These are phyloP conservation scores for Indri indri DNA, from an alignment of 2,113 vertebrate genomes.

Conservation along the genomic window DNA sequence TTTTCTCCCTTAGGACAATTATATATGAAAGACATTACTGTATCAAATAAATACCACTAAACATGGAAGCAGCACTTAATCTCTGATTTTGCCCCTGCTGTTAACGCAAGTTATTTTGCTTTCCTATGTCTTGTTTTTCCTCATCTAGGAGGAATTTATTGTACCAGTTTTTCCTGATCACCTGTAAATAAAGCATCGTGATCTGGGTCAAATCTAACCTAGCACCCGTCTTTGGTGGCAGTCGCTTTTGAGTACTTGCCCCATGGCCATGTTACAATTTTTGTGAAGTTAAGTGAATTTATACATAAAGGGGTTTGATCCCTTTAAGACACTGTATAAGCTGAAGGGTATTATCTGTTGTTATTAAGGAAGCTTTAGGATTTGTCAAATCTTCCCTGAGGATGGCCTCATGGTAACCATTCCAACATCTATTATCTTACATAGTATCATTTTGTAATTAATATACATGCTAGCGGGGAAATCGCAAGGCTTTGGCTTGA, in stretches of 20 bases:
- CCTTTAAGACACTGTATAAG: neutral
- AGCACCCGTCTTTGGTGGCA: neutral
- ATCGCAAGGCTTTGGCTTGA: neutral
- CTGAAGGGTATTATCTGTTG: neutral
- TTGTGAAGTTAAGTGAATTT: conserved; percentile 16
- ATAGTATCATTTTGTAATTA: conserved; percentile 8
- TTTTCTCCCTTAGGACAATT: neutral
- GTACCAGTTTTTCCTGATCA: neutral
- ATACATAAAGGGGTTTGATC: neutral
- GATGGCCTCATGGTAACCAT: neutral
- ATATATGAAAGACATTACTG: neutral
- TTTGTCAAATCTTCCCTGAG: conserved; percentile 37
- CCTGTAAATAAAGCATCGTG: neutral
- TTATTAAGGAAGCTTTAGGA: conserved; percentile 28
- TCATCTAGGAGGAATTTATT: neutral
- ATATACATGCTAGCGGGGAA: neutral
- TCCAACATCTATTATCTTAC: conserved; percentile 5
- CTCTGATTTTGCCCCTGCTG: conserved; percentile 12
- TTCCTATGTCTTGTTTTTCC: neutral
- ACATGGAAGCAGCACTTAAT: neutral
- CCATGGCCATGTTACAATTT: neutral
- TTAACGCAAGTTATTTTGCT: neutral
- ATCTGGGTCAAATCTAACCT: neutral
- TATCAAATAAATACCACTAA: neutral
- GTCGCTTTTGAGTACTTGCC: neutral